Base-by-base conservation (phyloP, 2,888 invertebrate genomes). In the Drosophila mercatorum region DNA sequence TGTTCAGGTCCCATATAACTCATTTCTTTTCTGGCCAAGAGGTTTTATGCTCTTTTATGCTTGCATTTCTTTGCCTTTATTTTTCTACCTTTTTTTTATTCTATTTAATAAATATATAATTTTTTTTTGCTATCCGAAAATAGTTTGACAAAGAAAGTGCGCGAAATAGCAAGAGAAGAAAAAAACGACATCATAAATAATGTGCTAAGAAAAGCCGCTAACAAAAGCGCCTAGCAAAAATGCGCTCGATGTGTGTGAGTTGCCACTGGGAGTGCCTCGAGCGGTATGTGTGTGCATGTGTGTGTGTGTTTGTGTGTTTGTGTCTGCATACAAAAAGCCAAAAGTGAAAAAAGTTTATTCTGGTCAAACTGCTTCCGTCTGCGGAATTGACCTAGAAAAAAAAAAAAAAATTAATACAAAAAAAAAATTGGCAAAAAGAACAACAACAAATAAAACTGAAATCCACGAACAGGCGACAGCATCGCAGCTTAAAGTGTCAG, bases 311-410 rank as follows among this genome's bases (percentile, higher is more conserved):
- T 53, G 40, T 52, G 5, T 12, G 7, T 55, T n/a, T 55, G 28
- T 55, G 17, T 46, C 14, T 59, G 68, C 70, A 67, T 51, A 70
- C 64, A 85, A 73, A 76, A 73, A 70, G 72, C 67, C 75, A 65
- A 78, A 71, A 85, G 83, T 80, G 80, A 72, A 78, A 84, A 79
- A 82, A 88, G 78, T 85, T 72, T 74, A 83, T 88, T 88, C 81
- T 88, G 75, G 88, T 87, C 84, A 81, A 84, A 81, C 83, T 72
- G 73, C 80, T 88, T 83, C 86, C 81, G 83, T 85, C 75, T 85
- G 81, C 70, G 73, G 75, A 88, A 81, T 81, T 86, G 86, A 86
- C 86, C 86, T 74, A 88, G 76, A 86, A 81, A 85, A 68, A 67
- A 82, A 84, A 22, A 22, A 81, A 84, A 84, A 83, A 84, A 79